A percentile compares a stretch with the other conserved stretches of the same genome.
Conservation (phyloP, 2,797 vertebrate species). For the Artibeus lituratus region DNA sequence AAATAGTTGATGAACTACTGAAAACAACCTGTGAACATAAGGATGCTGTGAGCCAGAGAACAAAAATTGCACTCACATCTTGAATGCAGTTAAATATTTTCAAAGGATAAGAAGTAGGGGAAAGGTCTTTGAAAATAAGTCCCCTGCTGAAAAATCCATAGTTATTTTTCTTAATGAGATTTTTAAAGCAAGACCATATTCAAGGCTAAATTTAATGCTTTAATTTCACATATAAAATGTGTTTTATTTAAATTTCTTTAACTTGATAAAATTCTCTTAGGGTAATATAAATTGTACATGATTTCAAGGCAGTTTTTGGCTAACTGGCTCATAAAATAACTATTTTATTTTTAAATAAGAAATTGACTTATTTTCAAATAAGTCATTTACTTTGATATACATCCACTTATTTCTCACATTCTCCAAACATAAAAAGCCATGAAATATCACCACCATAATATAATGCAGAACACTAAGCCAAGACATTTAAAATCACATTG, state of each 20-base stretch:
- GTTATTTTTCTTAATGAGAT: slow-evolving; percentile 39
- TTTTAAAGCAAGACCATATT: slow-evolving; percentile 45
- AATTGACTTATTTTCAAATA: neutral
- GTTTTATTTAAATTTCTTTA: slow-evolving; percentile 42
- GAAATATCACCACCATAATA: slow-evolving; percentile 7
- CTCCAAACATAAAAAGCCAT: slow-evolving; percentile 25
- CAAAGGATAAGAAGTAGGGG: neutral
- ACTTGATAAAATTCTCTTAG: slow-evolving; percentile 43
- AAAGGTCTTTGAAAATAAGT: slow-evolving; percentile 36
- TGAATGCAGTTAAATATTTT: slow-evolving; percentile 14
- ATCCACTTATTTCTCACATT: slow-evolving; percentile 19
- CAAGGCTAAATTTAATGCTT: slow-evolving; percentile 5
- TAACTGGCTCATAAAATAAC: slow-evolving; percentile 1
- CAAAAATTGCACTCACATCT: neutral
- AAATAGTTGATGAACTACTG: slow-evolving; percentile 27
- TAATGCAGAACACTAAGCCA: neutral
- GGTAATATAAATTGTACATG: slow-evolving; percentile 19
- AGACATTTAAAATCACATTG: slow-evolving; percentile 33
- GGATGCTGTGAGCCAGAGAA: neutral
- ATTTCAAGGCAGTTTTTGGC: slow-evolving; percentile 37
- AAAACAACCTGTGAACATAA: slow-evolving; percentile 37
- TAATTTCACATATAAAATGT: slow-evolving; percentile 38
- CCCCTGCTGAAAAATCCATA: slow-evolving; percentile 18
- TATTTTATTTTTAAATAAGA: slow-evolving; percentile 30
- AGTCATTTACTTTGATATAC: slow-evolving; percentile 8